Conservation (phyloP, 2,113 vertebrate species). For the Daphoenositta chrysoptera region DNA sequence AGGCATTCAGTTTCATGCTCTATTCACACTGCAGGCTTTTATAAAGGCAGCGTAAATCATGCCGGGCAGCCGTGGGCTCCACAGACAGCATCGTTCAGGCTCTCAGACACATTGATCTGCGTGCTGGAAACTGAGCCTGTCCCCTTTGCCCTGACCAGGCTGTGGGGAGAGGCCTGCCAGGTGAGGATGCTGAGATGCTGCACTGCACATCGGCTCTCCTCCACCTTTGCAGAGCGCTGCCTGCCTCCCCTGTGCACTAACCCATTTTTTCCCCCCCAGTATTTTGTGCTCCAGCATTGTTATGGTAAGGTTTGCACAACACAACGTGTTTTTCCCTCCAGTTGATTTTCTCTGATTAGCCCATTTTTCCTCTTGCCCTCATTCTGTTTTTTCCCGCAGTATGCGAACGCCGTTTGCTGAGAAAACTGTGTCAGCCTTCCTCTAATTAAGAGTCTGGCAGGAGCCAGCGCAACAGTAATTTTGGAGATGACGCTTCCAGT, state of each 20-base stretch:
- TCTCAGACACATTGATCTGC: background rate
- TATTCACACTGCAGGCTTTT: background rate
- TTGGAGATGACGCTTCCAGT: conserved; percentile 31
- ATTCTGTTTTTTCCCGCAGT: conserved; percentile 33
- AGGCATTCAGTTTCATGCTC: background rate
- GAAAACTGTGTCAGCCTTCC: conserved; percentile 47
- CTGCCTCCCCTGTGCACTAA: conserved; percentile 10
- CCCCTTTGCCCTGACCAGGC: background rate
- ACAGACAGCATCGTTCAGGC: background rate
- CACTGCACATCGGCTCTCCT: background rate
- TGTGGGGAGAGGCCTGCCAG: background rate
- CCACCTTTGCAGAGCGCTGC: background rate
- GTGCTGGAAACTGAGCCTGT: background rate
- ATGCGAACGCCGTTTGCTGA: background rate
- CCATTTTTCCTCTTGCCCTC: conserved; percentile 35
- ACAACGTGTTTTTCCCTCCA: background rate
- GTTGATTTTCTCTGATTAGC: conserved; percentile 21
- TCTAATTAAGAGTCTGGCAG: conserved; percentile 46
- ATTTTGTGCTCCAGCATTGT: background rate
- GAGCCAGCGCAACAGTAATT: background rate
- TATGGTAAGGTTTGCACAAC: background rate
- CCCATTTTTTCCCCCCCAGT: background rate
- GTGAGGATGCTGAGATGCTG: background rate
- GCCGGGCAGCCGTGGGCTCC: background rate
- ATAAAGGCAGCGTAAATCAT: background rate